Conservation (phyloP, 2,797 vertebrate genomes). For the Labroides dimidiatus region DNA sequence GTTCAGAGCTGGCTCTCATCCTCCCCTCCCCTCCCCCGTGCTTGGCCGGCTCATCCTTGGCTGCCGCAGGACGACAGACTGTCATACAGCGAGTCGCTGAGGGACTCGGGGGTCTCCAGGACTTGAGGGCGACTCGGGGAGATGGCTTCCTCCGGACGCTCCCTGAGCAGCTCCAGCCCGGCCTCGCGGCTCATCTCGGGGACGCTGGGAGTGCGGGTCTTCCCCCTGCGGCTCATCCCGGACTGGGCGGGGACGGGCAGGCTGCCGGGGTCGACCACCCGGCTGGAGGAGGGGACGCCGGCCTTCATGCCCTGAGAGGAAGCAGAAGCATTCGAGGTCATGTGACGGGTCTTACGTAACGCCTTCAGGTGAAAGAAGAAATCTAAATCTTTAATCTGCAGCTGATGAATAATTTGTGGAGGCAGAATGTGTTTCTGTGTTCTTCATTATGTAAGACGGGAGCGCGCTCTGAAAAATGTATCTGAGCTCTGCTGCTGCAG, state of each 20-base stretch:
- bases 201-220: conserved; percentile 86
- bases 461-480: conserved; percentile 61
- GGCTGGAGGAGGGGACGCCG: conserved; percentile 71
- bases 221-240: conserved; percentile 80
- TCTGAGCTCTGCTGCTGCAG: conserved; percentile 11
- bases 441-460: conserved; percentile 65
- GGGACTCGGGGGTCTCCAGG: conserved; percentile 93
- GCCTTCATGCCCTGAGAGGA: conserved; percentile 74
- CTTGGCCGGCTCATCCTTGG: conserved; percentile 86
- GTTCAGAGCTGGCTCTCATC: conserved; percentile 9
- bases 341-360: conserved; percentile 43
- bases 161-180: conserved; percentile 86
- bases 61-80: conserved; percentile 96
- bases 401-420: conserved; percentile 70
- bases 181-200: conserved; percentile 91
- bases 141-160: conserved; percentile 83
- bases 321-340: conserved; percentile 22
- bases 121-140: conserved; percentile 87
- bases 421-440: conserved; percentile 51
- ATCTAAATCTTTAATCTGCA: conserved; percentile 63
- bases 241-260: conserved; percentile 77
- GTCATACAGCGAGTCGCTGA: conserved; percentile 97
- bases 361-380: conserved; percentile 44
- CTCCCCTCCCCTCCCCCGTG: background rate
- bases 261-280: conserved; percentile 75